Evolutionary conservation across 23 tunicate species (phyloP), one percentile per base, ranked within the genome.

Genomic region (Aplidium turbinatum): DNA sequence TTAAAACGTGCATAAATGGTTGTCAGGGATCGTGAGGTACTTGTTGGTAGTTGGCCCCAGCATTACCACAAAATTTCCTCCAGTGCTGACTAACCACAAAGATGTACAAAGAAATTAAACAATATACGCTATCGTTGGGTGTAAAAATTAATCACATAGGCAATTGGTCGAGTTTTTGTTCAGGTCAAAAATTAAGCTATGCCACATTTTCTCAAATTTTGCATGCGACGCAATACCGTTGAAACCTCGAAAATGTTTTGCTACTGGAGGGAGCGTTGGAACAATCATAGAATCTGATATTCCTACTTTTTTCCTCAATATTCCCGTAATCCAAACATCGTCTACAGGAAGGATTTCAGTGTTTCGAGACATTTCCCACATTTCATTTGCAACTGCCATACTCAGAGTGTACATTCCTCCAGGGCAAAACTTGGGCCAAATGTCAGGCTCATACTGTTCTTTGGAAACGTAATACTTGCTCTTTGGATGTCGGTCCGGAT

Each of bases 401-500:
- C 67, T 60, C 5, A 60, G 3, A 30, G 67, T 60, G 35, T 60
- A 60, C 35, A 29, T 27, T 11, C 67, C 67, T 26, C 67, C 67
- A 5, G 67, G 67, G 19, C 67, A 60, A 29, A 60, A 60, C 9
- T 29, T 26, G 11, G 67, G 67, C 67, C 67, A 60, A 11, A 4
- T 60, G 30, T 35, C 21, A 4, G 18, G 38, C 7, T 60, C 19
- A 29, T 60, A 60, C 36, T 60, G 67, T 16, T 60, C 9, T 18
- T 22, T 28, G 31, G 67, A 60, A 4, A 60, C 67, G 36, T 60
- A 60, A 60, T 60, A 60, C 35, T 60, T 60, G 67, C 67, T 60
- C 35, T 5, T 5, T 26, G 67, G 67, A 60, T 60, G 18, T 11
- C 67, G 67, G 31, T 60, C 67, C 5, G 67, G 67, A 60, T 5